A percentile compares a stretch with the other conserved stretches of the same genome.
Conservation (phyloP, 2,113 vertebrate genomes). For the Sitta europaea region DNA sequence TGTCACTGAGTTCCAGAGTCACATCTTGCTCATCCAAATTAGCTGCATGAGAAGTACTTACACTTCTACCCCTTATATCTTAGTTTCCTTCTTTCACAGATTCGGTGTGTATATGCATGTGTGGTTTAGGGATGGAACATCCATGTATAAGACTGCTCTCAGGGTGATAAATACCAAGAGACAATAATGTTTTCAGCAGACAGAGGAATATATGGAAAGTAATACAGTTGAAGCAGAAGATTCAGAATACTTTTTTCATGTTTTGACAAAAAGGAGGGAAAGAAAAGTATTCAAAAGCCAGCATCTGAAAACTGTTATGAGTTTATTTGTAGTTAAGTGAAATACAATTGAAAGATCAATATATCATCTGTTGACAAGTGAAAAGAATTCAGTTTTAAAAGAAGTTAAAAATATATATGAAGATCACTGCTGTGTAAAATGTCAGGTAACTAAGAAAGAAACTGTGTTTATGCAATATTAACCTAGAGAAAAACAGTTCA, state of each 20-base stretch:
- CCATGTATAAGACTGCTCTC: background rate
- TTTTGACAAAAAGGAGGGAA: background rate
- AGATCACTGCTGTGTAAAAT: background rate
- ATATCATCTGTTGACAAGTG: background rate
- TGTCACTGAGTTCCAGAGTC: background rate
- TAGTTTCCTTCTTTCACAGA: background rate
- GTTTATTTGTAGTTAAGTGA: background rate
- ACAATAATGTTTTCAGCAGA: background rate
- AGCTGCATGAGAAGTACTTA: background rate
- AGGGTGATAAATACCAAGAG: background rate
- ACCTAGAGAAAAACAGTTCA: background rate
- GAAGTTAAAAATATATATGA: background rate
- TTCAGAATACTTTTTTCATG: background rate
- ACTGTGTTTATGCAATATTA: background rate
- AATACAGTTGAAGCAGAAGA: background rate
- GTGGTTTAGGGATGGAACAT: background rate
- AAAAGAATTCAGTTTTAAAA: background rate
- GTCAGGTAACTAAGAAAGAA: background rate
- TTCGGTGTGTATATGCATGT: background rate
- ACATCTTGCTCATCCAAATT: background rate
- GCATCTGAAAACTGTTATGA: background rate
- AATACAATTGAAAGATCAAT: constrained; percentile 28
- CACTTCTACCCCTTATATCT: background rate
- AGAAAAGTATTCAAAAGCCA: background rate
- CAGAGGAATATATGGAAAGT: background rate